These are phyloP conservation scores for Petrocephalus microphthalmus DNA, from an alignment of 2,113 vertebrate species.

Conservation along the genomic window DNA sequence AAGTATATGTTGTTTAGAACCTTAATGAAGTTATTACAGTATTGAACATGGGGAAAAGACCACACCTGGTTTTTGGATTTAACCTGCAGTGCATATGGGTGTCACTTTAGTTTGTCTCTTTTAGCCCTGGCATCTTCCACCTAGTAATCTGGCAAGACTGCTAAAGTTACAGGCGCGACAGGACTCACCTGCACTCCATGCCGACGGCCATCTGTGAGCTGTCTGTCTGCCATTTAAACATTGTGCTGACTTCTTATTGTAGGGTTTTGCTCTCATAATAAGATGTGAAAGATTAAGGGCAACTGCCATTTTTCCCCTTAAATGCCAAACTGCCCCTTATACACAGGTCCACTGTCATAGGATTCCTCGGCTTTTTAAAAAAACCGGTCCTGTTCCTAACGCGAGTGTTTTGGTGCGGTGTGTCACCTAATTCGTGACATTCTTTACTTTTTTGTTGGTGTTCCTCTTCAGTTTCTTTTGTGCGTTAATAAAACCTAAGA, in stretches of 20 bases:
- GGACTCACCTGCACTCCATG: background rate
- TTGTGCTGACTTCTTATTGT: background rate
- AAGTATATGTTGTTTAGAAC: background rate
- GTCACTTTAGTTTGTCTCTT: background rate
- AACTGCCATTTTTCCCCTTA: background rate
- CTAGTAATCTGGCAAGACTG: background rate
- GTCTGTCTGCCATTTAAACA: background rate
- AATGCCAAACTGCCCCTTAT: background rate
- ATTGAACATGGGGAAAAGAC: background rate
- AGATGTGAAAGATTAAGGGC: background rate
- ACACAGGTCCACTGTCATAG: background rate
- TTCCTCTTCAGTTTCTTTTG: background rate
- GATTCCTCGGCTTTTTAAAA: background rate
- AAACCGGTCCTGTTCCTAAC: background rate
- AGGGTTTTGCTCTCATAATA: background rate
- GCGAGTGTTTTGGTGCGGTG: background rate
- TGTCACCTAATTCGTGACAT: background rate
- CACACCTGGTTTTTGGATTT: background rate
- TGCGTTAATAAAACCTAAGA: background rate
- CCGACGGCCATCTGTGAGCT: background rate
- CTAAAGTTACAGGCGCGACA: background rate
- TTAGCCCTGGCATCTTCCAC: background rate
- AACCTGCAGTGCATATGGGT: background rate
- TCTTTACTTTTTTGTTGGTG: background rate
- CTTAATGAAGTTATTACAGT: background rate